Evolutionary conservation across 2,797 vertebrate species (phyloP), one percentile per base, ranked within the genome.

Genomic region (Odontamblyopus lacepedii): DNA sequence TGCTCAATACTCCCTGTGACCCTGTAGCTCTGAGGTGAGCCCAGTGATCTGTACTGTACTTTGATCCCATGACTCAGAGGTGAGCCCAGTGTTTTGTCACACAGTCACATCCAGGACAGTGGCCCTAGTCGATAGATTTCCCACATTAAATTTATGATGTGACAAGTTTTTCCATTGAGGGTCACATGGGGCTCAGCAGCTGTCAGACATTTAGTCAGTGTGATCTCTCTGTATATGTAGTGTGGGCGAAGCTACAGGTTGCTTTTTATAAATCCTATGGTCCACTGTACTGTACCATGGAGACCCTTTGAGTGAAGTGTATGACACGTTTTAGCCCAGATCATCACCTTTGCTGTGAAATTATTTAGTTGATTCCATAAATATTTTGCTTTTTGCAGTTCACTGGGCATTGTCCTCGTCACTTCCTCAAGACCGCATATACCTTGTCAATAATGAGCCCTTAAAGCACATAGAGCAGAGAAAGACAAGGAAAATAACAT

Each of bases 71-170:
- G 67, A 61, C 70, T 76, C 66, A 18, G 5, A 30, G 41, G 48
- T 16, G 48, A 23, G 63, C 51, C 71, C 44, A 51, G 7, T 51
- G 35, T 64, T 23, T 23, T 23, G 0, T 0, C 70, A 63, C 60
- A 60, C 69, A 41, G 29, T 63, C 60, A 13, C 30, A 16, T 67
- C 61, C 63, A 41, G 71, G 57, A 64, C 72, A 55, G 75, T 71
- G 41, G 74, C 77, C 86, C 16, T 70, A 74, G 63, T 75, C 55
- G 69, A 48, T 77, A 73, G 73, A 71, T 83, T 85, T 83, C 79
- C 56, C 78, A 80, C 67, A 74, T 77, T 29, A 62, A 56, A 38
- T 67, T 59, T 79, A 67, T 69, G 67, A 79, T 71, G 65, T 72
- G 72, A 81, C 78, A 78, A 65, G 62, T 76, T 63, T 81, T 82